These are phyloP conservation scores for Macrophya alboannulata DNA, from an alignment of 2,888 invertebrate genomes.

Conservation along the genomic window DNA sequence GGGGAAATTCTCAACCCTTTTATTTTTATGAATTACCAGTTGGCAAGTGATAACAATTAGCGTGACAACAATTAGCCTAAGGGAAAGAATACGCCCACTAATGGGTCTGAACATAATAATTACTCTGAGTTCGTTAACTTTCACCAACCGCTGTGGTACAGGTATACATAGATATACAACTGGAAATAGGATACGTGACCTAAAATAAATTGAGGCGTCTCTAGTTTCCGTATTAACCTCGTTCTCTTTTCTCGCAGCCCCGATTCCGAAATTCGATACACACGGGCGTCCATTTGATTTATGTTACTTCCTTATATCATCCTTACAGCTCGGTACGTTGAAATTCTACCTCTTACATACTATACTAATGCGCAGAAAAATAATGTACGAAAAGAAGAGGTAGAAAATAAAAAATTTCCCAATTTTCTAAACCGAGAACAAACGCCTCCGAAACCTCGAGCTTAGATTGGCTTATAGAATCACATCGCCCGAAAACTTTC, in stretches of 20 bases:
- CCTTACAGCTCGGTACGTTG: conserved; percentile 3
- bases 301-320: conserved; percentile 47
- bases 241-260: conserved; percentile 36
- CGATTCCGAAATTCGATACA: conserved; percentile 46
- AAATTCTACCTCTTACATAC: not conserved
- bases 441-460: not conserved
- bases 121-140: conserved; percentile 28
- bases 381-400: not conserved
- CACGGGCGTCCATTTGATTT: conserved; percentile 34
- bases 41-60: conserved; percentile 12
- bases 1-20: not conserved
- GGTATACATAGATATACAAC: not conserved
- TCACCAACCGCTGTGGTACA: not conserved
- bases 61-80: conserved; percentile 7
- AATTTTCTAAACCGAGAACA: not conserved
- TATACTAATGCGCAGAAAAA: not conserved
- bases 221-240: conserved; percentile 54
- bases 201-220: conserved; percentile 42
- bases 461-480: not conserved
- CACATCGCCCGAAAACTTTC: not conserved
- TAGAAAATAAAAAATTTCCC: not conserved
- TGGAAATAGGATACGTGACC: conserved; percentile 46
- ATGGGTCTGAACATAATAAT: conserved; percentile 8
- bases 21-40: not conserved
- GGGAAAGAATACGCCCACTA: not conserved